phyloP scores from a whole-genome alignment of 2,113 vertebrate genomes.

The Pterocles gutturalis region DNA sequence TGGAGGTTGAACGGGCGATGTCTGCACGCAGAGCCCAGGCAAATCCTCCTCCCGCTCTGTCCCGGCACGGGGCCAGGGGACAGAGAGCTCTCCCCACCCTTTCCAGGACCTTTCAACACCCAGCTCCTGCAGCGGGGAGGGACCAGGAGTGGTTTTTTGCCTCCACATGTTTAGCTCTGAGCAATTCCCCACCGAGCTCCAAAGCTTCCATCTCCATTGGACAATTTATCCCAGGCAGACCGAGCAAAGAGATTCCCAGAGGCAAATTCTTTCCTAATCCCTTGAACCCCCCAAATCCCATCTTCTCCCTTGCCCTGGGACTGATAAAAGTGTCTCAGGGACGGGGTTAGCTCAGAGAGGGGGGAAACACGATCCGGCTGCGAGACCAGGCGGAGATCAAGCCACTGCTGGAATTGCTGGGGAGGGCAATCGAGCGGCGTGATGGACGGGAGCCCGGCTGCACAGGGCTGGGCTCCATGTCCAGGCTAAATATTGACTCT shows the following conservation, averaged over 20 bases:
- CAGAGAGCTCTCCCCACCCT: not conserved
- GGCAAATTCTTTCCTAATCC: conserved; percentile 26
- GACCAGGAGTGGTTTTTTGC: not conserved
- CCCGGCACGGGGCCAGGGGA: accelerated
- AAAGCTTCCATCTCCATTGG: not conserved
- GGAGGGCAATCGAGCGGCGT: not conserved
- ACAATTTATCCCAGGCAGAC: not conserved
- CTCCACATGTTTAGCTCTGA: not conserved
- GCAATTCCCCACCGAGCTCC: not conserved
- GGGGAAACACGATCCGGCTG: not conserved
- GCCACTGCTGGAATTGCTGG: not conserved
- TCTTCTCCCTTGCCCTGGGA: not conserved
- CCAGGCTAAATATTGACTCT: not conserved
- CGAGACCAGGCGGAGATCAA: not conserved
- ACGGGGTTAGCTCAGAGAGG: not conserved
- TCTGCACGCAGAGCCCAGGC: not conserved
- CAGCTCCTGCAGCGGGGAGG: not conserved
- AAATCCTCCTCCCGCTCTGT: not conserved
- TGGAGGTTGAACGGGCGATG: not conserved
- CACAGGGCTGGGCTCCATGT: not conserved
- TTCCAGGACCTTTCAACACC: not conserved
- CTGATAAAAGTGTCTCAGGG: not conserved
- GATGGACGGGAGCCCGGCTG: not conserved
- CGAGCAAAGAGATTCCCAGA: conserved; percentile 15
- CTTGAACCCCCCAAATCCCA: not conserved